phyloP scores from a whole-genome alignment of 2,888 invertebrate genomes.

The Congeria kusceri region DNA sequence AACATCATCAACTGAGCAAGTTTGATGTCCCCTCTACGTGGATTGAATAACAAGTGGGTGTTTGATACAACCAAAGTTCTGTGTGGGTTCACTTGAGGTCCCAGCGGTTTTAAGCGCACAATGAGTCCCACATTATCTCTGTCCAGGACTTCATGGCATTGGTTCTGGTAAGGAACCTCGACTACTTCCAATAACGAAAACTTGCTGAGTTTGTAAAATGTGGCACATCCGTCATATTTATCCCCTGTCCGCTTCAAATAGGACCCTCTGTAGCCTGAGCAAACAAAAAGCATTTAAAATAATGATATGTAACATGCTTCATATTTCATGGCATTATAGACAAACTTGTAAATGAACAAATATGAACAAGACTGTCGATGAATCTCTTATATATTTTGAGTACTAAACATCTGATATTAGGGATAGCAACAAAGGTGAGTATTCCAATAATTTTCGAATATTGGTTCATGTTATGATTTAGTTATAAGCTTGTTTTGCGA shows the following conservation, averaged over 20 bases:
- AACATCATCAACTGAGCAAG: conserved; percentile 94
- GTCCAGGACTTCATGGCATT: conserved; percentile 88
- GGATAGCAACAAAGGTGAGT: no score
- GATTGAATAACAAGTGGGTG: conserved; percentile 97
- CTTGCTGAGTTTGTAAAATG: conserved; percentile 90
- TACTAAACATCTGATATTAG: no score
- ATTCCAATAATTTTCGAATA: no score
- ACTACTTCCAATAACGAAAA: conserved; percentile 90
- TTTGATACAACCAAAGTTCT: conserved; percentile 91
- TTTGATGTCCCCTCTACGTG: conserved; percentile 94
- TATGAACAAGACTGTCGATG: no score
- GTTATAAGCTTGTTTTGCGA: no score
- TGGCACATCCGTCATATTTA: conserved; percentile 95
- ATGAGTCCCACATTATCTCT: conserved; percentile 95
- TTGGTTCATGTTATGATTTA: no score
- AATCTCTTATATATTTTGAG: no score
- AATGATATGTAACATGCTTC: no score
- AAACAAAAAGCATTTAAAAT: no score
- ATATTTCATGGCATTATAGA: no score
- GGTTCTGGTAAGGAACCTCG: conserved; percentile 89
- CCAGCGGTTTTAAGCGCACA: conserved; percentile 88
- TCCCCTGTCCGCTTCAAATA: conserved; percentile 92
- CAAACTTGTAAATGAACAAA: no score
- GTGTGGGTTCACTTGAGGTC: conserved; percentile 76
- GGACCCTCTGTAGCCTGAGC: conserved; percentile 90